Percentiles rank a stretch among this genome's conserved stretches.
These are phyloP conservation scores for Hylaea fasciaria DNA, from an alignment of 2,888 invertebrate genomes.

Conservation along the genomic window DNA sequence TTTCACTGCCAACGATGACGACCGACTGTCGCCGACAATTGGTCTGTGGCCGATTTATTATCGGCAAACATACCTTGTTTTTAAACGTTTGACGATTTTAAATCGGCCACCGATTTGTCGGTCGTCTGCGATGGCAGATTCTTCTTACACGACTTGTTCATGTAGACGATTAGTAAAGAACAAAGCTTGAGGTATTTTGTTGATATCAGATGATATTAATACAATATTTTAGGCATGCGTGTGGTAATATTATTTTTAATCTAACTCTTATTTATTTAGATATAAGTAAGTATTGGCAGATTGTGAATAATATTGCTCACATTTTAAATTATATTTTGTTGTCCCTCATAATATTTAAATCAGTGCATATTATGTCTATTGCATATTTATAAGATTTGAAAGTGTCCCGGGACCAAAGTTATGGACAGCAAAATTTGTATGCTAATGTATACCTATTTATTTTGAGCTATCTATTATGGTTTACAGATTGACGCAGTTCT, in stretches of 20 bases:
- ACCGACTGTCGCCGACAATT: not conserved
- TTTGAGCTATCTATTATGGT: constrained; percentile 30
- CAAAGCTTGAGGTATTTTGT: too few relatives aligned
- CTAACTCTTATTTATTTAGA: too few relatives aligned
- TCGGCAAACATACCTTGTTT: too few relatives aligned
- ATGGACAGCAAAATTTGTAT: constrained; percentile 44
- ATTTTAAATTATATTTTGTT: constrained; percentile 16
- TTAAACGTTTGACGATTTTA: not conserved
- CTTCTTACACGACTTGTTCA: not conserved
- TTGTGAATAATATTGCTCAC: constrained; percentile 14
- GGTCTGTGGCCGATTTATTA: too few relatives aligned
- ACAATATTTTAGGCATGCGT: too few relatives aligned
- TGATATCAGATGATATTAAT: too few relatives aligned
- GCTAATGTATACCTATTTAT: constrained; percentile 4
- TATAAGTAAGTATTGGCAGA: too few relatives aligned
- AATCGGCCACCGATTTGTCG: constrained; percentile 1
- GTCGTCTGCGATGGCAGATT: not conserved
- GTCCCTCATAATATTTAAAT: constrained; percentile 17
- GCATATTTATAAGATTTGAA: constrained; percentile 39
- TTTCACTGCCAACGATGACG: not conserved
- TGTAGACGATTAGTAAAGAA: too few relatives aligned
- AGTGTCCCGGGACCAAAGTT: constrained; percentile 64
- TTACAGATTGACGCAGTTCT: too few relatives aligned
- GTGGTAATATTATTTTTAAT: too few relatives aligned
- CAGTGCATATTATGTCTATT: constrained; percentile 54